Conservation (phyloP, 2,888 invertebrate genomes). For the Miltochrista miniata region DNA sequence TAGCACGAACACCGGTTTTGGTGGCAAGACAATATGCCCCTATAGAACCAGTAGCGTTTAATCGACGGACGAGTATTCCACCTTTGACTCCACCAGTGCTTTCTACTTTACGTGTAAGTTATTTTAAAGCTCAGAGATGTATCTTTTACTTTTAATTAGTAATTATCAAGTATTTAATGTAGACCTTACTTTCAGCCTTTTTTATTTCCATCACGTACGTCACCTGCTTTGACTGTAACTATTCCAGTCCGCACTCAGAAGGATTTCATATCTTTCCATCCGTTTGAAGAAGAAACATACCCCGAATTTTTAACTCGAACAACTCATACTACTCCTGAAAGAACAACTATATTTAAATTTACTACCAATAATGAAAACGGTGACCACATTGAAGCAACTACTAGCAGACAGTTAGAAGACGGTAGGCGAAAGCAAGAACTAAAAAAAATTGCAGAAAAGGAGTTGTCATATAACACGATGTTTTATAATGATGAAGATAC, state of each 20-base stretch:
- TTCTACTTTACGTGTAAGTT: constrained; percentile 41
- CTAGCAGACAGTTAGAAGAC: constrained; percentile 9
- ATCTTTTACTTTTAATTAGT: neutral
- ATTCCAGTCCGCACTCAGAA: constrained; percentile 47
- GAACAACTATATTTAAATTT: constrained; percentile 19
- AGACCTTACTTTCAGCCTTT: constrained; percentile 16
- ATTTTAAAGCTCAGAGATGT: neutral
- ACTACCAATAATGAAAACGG: constrained; percentile 26
- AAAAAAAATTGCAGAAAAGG: constrained; percentile 37
- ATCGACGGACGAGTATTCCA: constrained; percentile 40
- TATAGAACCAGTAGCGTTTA: constrained; percentile 64
- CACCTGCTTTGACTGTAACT: constrained; percentile 28
- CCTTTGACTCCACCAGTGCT: constrained; percentile 50
- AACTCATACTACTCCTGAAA: constrained; percentile 11
- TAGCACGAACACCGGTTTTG: constrained; percentile 45
- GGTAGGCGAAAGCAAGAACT: constrained; percentile 25
- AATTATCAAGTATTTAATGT: neutral
- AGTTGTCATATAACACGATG: constrained; percentile 53
- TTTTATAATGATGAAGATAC: constrained; percentile 59
- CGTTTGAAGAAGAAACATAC: constrained; percentile 33
- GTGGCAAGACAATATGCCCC: constrained; percentile 64
- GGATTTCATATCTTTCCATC: constrained; percentile 29
- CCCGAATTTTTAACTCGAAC: neutral
- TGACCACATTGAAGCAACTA: constrained; percentile 10
- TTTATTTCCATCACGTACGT: constrained; percentile 44